These are phyloP conservation scores for Rhyacichthys aspro DNA, from an alignment of 2,797 vertebrate species.

Conservation along the genomic window DNA sequence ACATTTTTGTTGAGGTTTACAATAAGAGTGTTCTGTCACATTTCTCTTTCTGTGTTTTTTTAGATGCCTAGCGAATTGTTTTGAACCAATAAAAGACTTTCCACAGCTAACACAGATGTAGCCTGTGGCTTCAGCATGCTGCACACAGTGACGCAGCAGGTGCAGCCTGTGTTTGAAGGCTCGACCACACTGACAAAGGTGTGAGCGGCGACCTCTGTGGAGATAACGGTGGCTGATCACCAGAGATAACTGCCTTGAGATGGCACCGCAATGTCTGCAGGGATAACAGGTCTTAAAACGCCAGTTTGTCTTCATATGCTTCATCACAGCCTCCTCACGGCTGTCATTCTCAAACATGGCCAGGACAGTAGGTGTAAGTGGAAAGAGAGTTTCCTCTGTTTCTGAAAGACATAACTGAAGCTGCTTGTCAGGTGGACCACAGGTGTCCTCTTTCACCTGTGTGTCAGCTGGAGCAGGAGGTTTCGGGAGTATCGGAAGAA, in stretches of 20 bases:
- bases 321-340: slow-evolving; percentile 35
- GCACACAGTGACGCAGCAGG: slow-evolving; percentile 82
- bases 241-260: slow-evolving; percentile 73
- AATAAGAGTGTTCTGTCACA: slow-evolving; percentile 9
- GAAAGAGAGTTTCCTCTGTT: neutral
- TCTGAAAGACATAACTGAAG: neutral
- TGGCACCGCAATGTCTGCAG: slow-evolving; percentile 81
- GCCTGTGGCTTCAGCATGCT: slow-evolving; percentile 77
- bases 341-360: slow-evolving; percentile 62
- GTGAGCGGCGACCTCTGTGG: slow-evolving; percentile 68
- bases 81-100: slow-evolving; percentile 80
- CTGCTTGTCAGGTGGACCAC: neutral
- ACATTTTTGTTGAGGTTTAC: slow-evolving; percentile 59
- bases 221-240: slow-evolving; percentile 81
- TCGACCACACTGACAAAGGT: slow-evolving; percentile 80
- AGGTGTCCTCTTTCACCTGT: too few relatives aligned
- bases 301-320: slow-evolving; percentile 67
- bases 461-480: neutral
- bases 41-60: slow-evolving; percentile 8
- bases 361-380: slow-evolving; percentile 39
- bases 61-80: slow-evolving; percentile 72
- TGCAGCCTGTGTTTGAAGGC: slow-evolving; percentile 77
- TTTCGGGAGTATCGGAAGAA: neutral
- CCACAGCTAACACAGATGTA: slow-evolving; percentile 83
- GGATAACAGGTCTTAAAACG: slow-evolving; percentile 63